Conservation (phyloP, 1,140 invertebrate species). For the Bombus breviceps region DNA sequence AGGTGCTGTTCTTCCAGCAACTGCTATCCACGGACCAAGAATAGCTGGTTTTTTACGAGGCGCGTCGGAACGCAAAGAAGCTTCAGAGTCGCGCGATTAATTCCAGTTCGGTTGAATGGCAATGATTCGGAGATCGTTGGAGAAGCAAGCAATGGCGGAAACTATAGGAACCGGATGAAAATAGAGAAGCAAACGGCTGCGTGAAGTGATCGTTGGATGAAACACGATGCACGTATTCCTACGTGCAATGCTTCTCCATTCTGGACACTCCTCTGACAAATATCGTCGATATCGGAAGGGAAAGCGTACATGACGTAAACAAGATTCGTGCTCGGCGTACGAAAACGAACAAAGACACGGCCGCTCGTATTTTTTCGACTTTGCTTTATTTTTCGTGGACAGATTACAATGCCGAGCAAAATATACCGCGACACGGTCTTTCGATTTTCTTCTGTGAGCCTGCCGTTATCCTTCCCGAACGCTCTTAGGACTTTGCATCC, state of each 20-base stretch:
- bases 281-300: constrained; percentile 67
- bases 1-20: no score
- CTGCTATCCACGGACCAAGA: no score
- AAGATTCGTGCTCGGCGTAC: constrained; percentile 66
- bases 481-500: background rate
- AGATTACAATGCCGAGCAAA: background rate
- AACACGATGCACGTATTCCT: constrained; percentile 42
- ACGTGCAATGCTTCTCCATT: constrained; percentile 60
- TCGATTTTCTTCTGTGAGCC: background rate
- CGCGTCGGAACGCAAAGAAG: no score
- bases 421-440: background rate
- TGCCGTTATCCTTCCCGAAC: background rate
- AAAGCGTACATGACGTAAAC: constrained; percentile 70
- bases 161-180: constrained; percentile 1
- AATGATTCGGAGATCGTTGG: background rate
- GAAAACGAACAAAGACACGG: constrained; percentile 35
- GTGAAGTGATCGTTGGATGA: constrained; percentile 36
- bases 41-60: no score
- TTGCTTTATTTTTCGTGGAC: constrained; percentile 44
- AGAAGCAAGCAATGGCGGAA: background rate
- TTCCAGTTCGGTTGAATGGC: background rate
- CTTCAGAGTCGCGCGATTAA: background rate
- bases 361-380: constrained; percentile 32
- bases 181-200: constrained; percentile 20
- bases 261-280: constrained; percentile 61